Base-by-base conservation (phyloP, 2,797 vertebrate species). In the Sebastes nivosus region DNA sequence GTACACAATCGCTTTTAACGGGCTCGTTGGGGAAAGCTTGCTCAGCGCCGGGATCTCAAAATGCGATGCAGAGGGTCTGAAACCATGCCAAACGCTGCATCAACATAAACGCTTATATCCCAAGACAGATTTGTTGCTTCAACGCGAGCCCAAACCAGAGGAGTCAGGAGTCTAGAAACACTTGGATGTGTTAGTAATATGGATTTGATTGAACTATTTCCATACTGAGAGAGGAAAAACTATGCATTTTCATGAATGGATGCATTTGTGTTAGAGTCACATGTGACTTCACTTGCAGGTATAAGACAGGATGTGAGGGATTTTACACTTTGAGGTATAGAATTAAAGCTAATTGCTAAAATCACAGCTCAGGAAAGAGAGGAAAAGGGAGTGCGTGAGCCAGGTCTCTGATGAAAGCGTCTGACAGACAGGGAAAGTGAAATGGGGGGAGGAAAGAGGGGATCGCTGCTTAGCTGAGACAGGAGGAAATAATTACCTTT, bases 401-500 rank as follows among this genome's bases (percentile, higher is more conserved):
- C 46, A 46, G 30, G 58, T 71, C 34, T 79, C 29, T 66, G 82
- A 87, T 74, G 46, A 79, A 81, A 71, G 22, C 13, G 5, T 84
- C 54, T 72, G 63, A 75, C 34, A 22, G 57, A 38, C 42, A 73
- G 67, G 50, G 46, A 81, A 60, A 58, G 59, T 74, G 25, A 84
- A 75, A 61, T 4, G 29, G 36, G 36, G 36, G 69, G 72, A 64
- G 63, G 32, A 57, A 29, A 65, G 54, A 22, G 11, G 25, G 70
- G 66, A 52, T 80, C 13, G 24, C 65, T 76, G 80, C 81, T 85
- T 52, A 75, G 77, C 34, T 58, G 75, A 88, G 88, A 88, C 92
- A 91, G 78, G 83, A 85, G 90, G 88, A 92, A 93, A 94, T 93
- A 93, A 94, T 94, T 91, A 94, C 78, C 90, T 75, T 76, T 77